Base-by-base conservation (phyloP, 2,113 vertebrate genomes). In the Istiophorus platypterus region DNA sequence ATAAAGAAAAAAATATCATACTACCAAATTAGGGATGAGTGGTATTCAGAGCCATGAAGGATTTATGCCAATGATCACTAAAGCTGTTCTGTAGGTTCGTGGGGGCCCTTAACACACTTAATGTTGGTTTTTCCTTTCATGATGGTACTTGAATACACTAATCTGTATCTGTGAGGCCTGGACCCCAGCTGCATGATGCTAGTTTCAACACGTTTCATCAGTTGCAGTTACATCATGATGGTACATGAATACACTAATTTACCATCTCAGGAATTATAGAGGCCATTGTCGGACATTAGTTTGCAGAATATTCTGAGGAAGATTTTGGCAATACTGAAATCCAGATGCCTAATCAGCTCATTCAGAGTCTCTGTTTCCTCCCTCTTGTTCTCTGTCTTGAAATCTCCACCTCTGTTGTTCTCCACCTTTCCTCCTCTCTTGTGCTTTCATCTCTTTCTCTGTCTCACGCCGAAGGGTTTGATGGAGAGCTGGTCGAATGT, bases 401-500 rank as follows among this genome's bases (percentile, higher is more conserved):
- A 17, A 45, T n/a, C 18, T 61, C 24, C 17, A 13, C 27, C 13
- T 76, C 49, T 65, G 62, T 24, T 39, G 37, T 3, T 20, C n/a
- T 24, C 26, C 47, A 12, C 18, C 51, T 41, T 20, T 59, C 17
- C 9, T 18, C 58, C 17, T 75, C 42, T 31, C 52, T 29, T 5
- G n/a, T 31, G 59, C 51, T 56, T 64, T 68, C 22, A 11, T 80
- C 52, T 47, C 26, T n/a, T n/a, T n/a, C 41, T 20, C 26, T 59
- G 0, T 41, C 27, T 64, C 22, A 15, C 51, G 45, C 31, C 63
- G 51, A 92, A 97, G 97, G 96, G 96, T 97, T 98, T 96, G 96
- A 99, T 99, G 97, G 98, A 97, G 97, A 96, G 86, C 86, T 85
- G 97, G 96, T 96, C 97, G 97, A 95, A 99, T 99, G 98, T 98